A percentile compares a stretch with the other conserved stretches of the same genome.
These are phyloP conservation scores for Habroteleia sp. DNA, from an alignment of 2,888 invertebrate species.

Conservation along the genomic window DNA sequence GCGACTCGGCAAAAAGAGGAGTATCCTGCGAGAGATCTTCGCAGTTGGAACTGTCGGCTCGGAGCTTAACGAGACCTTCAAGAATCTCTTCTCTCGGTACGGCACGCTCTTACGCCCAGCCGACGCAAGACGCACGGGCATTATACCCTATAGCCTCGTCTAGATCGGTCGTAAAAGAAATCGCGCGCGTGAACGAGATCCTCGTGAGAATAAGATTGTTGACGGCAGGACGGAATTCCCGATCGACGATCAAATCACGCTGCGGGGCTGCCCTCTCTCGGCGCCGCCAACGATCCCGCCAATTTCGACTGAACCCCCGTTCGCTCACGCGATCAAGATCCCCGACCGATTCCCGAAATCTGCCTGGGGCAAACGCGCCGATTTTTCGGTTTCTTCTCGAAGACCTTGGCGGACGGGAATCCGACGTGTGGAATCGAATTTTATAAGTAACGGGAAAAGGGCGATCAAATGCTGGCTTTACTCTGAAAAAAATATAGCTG, in stretches of 20 bases:
- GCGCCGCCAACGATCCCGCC: slow-evolving; percentile 19
- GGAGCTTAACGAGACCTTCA: slow-evolving; percentile 48
- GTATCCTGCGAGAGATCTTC: background rate
- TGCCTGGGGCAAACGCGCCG: slow-evolving; percentile 21
- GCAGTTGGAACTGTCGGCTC: slow-evolving; percentile 24
- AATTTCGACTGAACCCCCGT: slow-evolving; percentile 15
- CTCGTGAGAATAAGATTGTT: slow-evolving; percentile 59
- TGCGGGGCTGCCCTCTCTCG: slow-evolving; percentile 38
- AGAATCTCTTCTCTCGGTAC: slow-evolving; percentile 34
- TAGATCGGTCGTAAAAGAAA: slow-evolving; percentile 25
- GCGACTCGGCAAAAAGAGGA: slow-evolving; percentile 27
- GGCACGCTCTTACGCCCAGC: slow-evolving; percentile 9
- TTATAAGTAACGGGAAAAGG: slow-evolving; percentile 31
- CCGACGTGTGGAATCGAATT: slow-evolving; percentile 18
- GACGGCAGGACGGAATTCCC: slow-evolving; percentile 45
- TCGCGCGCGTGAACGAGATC: slow-evolving; percentile 47
- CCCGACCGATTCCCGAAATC: slow-evolving; percentile 19
- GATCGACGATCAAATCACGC: slow-evolving; percentile 56
- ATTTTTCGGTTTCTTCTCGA: slow-evolving; percentile 22
- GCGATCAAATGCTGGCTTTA: slow-evolving; percentile 14
- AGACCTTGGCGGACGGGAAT: slow-evolving; percentile 36
- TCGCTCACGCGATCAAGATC: slow-evolving; percentile 39
- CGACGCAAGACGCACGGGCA: slow-evolving; percentile 3
- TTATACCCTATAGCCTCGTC: background rate
- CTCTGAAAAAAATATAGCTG: too few species aligned